A percentile compares a stretch with the other conserved stretches of the same genome.
These are phyloP conservation scores for Polypterus senegalus DNA, from an alignment of 2,113 vertebrate genomes.

Conservation along the genomic window DNA sequence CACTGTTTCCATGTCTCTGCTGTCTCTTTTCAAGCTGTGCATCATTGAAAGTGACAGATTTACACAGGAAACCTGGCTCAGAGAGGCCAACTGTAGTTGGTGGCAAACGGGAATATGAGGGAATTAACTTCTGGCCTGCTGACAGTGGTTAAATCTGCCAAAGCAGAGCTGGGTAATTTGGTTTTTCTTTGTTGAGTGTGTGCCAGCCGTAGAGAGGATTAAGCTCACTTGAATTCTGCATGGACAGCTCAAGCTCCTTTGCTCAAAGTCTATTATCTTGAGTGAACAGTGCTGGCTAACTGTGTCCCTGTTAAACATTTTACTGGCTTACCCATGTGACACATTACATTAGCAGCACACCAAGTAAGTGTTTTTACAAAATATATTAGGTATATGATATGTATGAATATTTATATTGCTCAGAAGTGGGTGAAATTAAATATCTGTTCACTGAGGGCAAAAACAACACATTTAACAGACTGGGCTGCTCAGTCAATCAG, in stretches of 20 bases:
- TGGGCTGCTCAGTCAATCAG: no score
- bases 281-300: slow-evolving; percentile 47
- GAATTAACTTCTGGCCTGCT: slow-evolving; percentile 84
- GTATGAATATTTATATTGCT: no score
- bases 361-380: not conserved
- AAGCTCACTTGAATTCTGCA: slow-evolving; percentile 66
- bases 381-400: no score
- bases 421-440: no score
- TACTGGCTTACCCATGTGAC: slow-evolving; percentile 48
- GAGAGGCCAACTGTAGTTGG: slow-evolving; percentile 46
- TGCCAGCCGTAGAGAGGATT: slow-evolving; percentile 86
- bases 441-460: no score
- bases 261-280: slow-evolving; percentile 55
- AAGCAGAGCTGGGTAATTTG: slow-evolving; percentile 82
- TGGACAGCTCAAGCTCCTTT: slow-evolving; percentile 58
- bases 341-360: slow-evolving; percentile 25
- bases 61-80: slow-evolving; percentile 49
- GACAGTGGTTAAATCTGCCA: slow-evolving; percentile 76
- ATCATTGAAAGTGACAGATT: slow-evolving; percentile 60
- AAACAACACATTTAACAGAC: no score
- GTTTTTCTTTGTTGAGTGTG: slow-evolving; percentile 78
- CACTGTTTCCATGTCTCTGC: slow-evolving; percentile 46
- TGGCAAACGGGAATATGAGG: slow-evolving; percentile 69
- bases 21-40: slow-evolving; percentile 48
- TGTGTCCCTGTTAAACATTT: slow-evolving; percentile 48